Base-by-base conservation (phyloP, 2,113 vertebrate species). In the Oreotrochilus melanogaster region DNA sequence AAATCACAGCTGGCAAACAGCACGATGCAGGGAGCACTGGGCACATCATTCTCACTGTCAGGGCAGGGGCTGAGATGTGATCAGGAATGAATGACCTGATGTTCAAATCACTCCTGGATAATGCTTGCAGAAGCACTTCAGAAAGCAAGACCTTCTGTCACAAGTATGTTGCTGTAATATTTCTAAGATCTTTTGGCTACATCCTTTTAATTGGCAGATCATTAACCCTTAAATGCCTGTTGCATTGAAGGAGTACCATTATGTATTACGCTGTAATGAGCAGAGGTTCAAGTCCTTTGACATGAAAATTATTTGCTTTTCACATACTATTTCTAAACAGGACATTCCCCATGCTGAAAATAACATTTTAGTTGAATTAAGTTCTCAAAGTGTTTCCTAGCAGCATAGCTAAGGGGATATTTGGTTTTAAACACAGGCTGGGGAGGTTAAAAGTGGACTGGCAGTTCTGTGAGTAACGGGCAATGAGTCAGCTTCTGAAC, bases 401-500 rank as follows among this genome's bases (percentile, higher is more conserved):
- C 61, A 81, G 79, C 58, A 53, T 64, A 65, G 83, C 83, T 91
- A 86, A 60, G 47, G 76, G 61, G 76, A 67, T 86, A 42, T 33
- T 88, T 2, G 0, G 37, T 78, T 92, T 93, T 89, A 88, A 94
- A 69, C 69, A 51, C 47, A 92, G 89, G 50, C 82, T 92, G 78
- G 27, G 43, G 31, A 95, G 89, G 89, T 94, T 95, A 95, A 79
- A 91, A 94, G 83, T 62, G 37, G 71, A 93, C 87, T n/a, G 58
- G 64, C 91, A 89, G 58, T 16, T 9, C 42, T 28, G 27, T 94
- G 76, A 96, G 43, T 95, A 93, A 95, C 91, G 86, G 83, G 37
- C 18, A 93, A 8, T 93, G 90, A 92, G 85, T 96, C 90, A 90
- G 88, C 48, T 84, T 79, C 88, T 93, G 91, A 96, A 86, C 90